Percentiles rank a stretch among this genome's conserved stretches.
Conservation (phyloP, 2,113 vertebrate species). For the Neodontobutis hainanensis region DNA sequence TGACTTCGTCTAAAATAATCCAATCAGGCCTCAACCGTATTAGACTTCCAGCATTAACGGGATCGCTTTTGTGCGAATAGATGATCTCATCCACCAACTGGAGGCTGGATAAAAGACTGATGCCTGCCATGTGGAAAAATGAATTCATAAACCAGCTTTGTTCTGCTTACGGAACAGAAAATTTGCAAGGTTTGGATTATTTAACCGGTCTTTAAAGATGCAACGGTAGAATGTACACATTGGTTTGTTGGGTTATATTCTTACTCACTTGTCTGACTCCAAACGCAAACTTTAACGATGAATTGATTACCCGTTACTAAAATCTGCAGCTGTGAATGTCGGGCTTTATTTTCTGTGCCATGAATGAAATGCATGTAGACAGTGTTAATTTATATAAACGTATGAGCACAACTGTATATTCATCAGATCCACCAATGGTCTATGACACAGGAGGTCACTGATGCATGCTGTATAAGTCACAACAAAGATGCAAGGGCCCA, state of each 20-base stretch:
- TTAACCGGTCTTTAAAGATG: background rate
- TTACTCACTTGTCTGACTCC: background rate
- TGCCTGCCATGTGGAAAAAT: background rate
- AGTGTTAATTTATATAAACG: too few species aligned
- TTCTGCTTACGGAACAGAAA: conserved; percentile 3
- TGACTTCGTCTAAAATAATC: conserved; percentile 43
- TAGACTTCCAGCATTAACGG: conserved; percentile 22
- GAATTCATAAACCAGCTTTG: background rate
- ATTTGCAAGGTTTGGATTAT: background rate
- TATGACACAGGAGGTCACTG: too few species aligned
- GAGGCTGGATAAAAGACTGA: conserved; percentile 17
- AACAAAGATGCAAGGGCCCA: too few species aligned
- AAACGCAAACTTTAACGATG: background rate
- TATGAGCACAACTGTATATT: too few species aligned
- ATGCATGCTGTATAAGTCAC: too few species aligned
- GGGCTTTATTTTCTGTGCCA: too few species aligned
- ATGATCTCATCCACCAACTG: conserved; percentile 28
- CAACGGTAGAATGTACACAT: background rate
- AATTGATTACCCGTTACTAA: too few species aligned
- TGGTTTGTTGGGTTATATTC: background rate
- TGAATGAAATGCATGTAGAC: too few species aligned
- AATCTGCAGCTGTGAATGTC: too few species aligned
- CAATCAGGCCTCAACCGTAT: conserved; percentile 23
- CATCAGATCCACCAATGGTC: too few species aligned
- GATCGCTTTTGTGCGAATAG: conserved; percentile 28